These are phyloP conservation scores for Megamerina dolium DNA, from an alignment of 2,888 invertebrate species.

Conservation along the genomic window DNA sequence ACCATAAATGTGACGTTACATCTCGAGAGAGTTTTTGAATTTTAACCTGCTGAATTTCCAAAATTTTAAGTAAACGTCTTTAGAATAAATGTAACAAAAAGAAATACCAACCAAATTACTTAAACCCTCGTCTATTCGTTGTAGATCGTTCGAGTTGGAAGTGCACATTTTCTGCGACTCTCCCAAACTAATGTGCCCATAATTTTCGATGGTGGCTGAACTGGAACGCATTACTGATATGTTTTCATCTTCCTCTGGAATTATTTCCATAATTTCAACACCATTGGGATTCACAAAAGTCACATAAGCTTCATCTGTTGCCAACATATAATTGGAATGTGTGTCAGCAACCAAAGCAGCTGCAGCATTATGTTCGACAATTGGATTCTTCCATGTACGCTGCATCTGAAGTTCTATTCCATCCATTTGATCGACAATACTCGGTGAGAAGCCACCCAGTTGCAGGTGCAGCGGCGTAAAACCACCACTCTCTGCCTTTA, in stretches of 20 bases:
- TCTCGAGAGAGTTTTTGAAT: conserved; percentile 41
- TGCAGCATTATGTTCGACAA: conserved; percentile 23
- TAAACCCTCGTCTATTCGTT: conserved; percentile 16
- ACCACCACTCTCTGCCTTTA: conserved; percentile 37
- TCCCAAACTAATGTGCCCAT: conserved; percentile 28
- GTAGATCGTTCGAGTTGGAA: conserved; percentile 32
- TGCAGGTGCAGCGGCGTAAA: conserved; percentile 37
- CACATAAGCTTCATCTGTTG: conserved; percentile 43
- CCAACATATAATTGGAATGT: conserved; percentile 42
- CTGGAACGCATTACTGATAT: conserved; percentile 45
- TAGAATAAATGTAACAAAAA: neutral
- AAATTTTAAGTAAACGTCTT: neutral
- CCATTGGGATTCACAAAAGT: conserved; percentile 47
- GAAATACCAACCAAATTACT: conserved; percentile 23
- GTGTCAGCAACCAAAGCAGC: conserved; percentile 32
- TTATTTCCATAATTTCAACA: conserved; percentile 49
- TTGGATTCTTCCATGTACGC: conserved; percentile 42
- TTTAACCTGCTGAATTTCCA: conserved; percentile 25
- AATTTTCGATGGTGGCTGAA: conserved; percentile 42
- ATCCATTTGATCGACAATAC: conserved; percentile 42
- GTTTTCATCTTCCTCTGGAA: conserved; percentile 48
- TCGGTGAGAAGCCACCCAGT: conserved; percentile 33
- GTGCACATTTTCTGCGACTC: conserved; percentile 33
- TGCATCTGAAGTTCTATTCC: conserved; percentile 39
- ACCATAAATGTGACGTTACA: conserved; percentile 39